These are phyloP conservation scores for Cephalopachus bancanus DNA, from an alignment of 2,797 vertebrate genomes.

Conservation along the genomic window DNA sequence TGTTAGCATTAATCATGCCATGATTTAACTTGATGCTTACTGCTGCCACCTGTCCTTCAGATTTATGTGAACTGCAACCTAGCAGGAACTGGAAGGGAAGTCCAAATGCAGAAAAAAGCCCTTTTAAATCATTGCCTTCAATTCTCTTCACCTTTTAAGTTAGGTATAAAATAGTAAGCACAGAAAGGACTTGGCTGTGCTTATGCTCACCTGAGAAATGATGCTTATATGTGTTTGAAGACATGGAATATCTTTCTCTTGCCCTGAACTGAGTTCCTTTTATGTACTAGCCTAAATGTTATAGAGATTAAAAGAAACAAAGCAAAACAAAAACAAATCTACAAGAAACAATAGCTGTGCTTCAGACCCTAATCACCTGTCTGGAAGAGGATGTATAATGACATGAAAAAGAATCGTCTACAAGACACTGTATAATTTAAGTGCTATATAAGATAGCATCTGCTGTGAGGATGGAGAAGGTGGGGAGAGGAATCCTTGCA, in stretches of 20 bases:
- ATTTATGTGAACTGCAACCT: slow-evolving; percentile 44
- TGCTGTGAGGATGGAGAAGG: slow-evolving; percentile 24
- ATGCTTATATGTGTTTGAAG: neutral
- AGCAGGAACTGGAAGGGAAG: slow-evolving; percentile 6
- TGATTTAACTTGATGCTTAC: slow-evolving; percentile 48
- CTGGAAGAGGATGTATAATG: slow-evolving; percentile 15
- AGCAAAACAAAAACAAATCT: neutral
- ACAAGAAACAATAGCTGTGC: neutral
- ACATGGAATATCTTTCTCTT: neutral
- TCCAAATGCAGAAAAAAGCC: slow-evolving; percentile 32
- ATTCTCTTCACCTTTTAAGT: slow-evolving; percentile 50
- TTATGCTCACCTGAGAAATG: neutral
- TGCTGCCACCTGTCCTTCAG: slow-evolving; percentile 42
- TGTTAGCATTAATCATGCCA: slow-evolving; percentile 10
- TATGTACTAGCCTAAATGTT: neutral
- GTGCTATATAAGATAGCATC: neutral
- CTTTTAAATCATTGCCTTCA: slow-evolving; percentile 26
- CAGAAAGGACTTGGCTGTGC: neutral
- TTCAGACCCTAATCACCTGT: neutral
- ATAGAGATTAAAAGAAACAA: slow-evolving; percentile 55
- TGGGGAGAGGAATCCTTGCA: neutral
- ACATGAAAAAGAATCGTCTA: neutral
- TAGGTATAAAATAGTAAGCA: neutral
- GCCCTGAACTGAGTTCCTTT: slow-evolving; percentile 15
- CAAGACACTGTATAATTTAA: slow-evolving; percentile 9